phyloP scores from a whole-genome alignment of 2,888 invertebrate genomes.

The Plusia festucae region DNA sequence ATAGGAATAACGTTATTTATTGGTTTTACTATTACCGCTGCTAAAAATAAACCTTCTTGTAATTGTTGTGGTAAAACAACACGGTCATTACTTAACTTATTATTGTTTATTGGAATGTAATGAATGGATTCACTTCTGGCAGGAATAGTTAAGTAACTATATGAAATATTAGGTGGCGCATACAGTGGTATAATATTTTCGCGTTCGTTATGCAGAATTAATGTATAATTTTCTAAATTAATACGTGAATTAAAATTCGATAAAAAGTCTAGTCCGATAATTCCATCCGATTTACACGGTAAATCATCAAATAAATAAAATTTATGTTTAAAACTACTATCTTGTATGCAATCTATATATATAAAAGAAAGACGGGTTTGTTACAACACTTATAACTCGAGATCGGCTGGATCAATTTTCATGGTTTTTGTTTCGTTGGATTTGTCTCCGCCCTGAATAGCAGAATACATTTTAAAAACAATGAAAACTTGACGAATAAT shows the following conservation, averaged over 20 bases:
- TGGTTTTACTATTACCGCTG: neutral
- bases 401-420: too few species aligned
- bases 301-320: constrained; percentile 10
- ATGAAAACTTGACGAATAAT: too few species aligned
- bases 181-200: neutral
- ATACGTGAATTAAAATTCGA: neutral
- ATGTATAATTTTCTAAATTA: neutral
- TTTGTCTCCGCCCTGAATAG: too few species aligned
- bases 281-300: constrained; percentile 6
- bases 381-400: too few species aligned
- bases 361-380: too few species aligned
- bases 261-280: constrained; percentile 8
- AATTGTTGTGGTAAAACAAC: neutral
- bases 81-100: constrained; percentile 2
- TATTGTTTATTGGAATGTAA: too few species aligned
- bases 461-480: too few species aligned
- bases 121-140: constrained; percentile 2
- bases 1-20: constrained; percentile 5
- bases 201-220: neutral
- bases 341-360: too few species aligned
- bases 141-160: neutral
- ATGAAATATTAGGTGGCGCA: neutral
- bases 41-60: constrained; percentile 5
- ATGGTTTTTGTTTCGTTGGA: too few species aligned
- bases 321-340: neutral